A percentile compares a stretch with the other conserved stretches of the same genome.
These are phyloP conservation scores for Dendrocincla fuliginosa DNA, from an alignment of 2,797 vertebrate genomes.

Conservation along the genomic window DNA sequence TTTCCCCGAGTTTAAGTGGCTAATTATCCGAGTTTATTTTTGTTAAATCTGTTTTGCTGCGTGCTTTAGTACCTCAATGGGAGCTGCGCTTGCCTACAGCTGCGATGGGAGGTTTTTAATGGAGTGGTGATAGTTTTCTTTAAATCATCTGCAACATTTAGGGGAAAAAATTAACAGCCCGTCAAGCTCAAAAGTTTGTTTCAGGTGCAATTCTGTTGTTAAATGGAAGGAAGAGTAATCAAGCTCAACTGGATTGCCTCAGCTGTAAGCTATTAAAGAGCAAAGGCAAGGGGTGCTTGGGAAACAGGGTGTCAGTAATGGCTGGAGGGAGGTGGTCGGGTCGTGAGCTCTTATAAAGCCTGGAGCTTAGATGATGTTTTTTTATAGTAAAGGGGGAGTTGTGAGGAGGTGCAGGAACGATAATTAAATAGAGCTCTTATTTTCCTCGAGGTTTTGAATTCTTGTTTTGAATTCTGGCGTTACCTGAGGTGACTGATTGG, in stretches of 20 bases:
- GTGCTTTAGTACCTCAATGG: accelerated
- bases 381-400: accelerated
- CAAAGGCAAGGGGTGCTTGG: not conserved
- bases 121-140: not conserved
- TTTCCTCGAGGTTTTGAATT: accelerated
- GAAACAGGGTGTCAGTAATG: accelerated
- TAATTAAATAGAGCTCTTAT: accelerated
- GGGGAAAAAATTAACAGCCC: not conserved
- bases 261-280: not conserved
- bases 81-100: not conserved
- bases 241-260: not conserved
- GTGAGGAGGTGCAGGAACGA: accelerated
- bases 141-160: not conserved
- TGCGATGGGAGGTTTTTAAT: not conserved
- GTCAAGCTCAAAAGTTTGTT: not conserved
- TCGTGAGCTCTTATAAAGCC: accelerated
- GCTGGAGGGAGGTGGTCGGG: accelerated
- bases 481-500: accelerated
- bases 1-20: not conserved
- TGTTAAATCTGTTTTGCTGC: not conserved
- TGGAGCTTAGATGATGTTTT: accelerated
- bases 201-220: not conserved
- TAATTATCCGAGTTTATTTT: not conserved
- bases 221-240: not conserved
- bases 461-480: accelerated